A percentile compares a stretch with the other conserved stretches of the same genome.
These are phyloP conservation scores for Caradrina clavipalpis DNA, from an alignment of 2,888 invertebrate genomes.

Conservation along the genomic window DNA sequence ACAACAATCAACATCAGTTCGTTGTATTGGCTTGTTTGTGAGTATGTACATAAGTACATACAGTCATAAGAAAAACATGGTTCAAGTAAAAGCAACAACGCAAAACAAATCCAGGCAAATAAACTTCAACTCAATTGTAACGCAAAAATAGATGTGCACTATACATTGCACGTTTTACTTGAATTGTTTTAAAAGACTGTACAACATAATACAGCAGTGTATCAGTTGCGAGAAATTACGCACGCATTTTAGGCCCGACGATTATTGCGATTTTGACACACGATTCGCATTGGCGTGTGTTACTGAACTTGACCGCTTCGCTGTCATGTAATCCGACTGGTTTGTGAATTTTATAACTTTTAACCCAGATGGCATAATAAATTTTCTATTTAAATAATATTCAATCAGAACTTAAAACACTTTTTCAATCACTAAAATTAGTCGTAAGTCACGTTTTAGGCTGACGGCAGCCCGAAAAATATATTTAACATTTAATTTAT, in stretches of 20 bases:
- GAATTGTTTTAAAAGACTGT: slow-evolving; percentile 8
- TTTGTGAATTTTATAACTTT: slow-evolving; percentile 44
- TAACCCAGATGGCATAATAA: slow-evolving; percentile 14
- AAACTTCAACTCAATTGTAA: slow-evolving; percentile 17
- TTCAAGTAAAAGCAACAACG: slow-evolving; percentile 5
- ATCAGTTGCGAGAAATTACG: slow-evolving; percentile 22
- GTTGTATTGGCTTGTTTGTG: not conserved
- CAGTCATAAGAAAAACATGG: not conserved
- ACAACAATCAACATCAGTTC: not conserved
- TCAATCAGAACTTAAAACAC: slow-evolving; percentile 6
- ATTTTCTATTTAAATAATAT: slow-evolving; percentile 6
- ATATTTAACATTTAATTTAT: not conserved
- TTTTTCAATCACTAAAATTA: not conserved
- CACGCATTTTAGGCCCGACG: slow-evolving; percentile 30
- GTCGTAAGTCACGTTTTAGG: not conserved
- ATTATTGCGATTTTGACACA: slow-evolving; percentile 41
- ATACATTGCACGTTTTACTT: slow-evolving; percentile 33
- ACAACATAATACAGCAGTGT: slow-evolving; percentile 10
- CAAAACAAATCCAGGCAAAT: slow-evolving; percentile 8
- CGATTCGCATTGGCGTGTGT: slow-evolving; percentile 36
- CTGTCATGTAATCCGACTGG: slow-evolving; percentile 57
- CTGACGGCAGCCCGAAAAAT: not conserved
- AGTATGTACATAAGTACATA: not conserved
- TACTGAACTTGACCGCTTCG: slow-evolving; percentile 66
- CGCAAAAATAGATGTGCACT: slow-evolving; percentile 16